These are phyloP conservation scores for Coptodon bakossiorum DNA, from an alignment of 2,113 vertebrate genomes.

Conservation along the genomic window DNA sequence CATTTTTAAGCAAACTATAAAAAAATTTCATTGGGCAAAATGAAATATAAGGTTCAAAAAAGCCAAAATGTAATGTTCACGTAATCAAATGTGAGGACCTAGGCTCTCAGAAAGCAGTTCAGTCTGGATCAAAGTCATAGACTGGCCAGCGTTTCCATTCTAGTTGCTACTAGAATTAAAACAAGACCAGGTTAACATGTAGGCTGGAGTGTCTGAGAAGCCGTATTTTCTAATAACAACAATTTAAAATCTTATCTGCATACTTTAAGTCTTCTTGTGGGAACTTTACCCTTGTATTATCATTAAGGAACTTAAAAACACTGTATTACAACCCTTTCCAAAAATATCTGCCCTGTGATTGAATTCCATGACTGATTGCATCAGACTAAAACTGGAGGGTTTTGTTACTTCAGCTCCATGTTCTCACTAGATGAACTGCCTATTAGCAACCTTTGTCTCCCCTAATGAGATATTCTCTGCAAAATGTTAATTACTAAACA, in stretches of 20 bases:
- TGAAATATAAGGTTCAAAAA: neutral
- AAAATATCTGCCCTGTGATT: neutral
- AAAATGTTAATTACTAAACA: constrained; percentile 69
- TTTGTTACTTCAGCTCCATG: neutral
- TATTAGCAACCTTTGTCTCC: constrained; percentile 47
- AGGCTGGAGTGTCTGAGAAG: rapidly evolving
- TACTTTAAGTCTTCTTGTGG: neutral
- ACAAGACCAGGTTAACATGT: rapidly evolving
- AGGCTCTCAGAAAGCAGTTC: neutral
- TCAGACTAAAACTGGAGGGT: constrained; percentile 1
- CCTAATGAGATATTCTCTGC: constrained; percentile 65
- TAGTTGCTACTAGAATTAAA: neutral
- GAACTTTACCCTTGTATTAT: neutral
- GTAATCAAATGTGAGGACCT: neutral
- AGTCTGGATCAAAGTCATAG: neutral
- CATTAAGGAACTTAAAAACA: neutral
- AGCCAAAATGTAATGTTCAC: neutral
- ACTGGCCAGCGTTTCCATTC: neutral
- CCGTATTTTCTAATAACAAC: neutral
- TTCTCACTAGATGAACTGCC: constrained; percentile 9
- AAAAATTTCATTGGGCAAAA: neutral
- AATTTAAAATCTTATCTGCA: neutral
- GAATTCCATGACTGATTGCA: neutral
- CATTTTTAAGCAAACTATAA: neutral
- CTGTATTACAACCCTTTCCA: neutral